Evolutionary conservation across 2,113 vertebrate genomes (phyloP).

Genomic region (Engystomops pustulosus): DNA sequence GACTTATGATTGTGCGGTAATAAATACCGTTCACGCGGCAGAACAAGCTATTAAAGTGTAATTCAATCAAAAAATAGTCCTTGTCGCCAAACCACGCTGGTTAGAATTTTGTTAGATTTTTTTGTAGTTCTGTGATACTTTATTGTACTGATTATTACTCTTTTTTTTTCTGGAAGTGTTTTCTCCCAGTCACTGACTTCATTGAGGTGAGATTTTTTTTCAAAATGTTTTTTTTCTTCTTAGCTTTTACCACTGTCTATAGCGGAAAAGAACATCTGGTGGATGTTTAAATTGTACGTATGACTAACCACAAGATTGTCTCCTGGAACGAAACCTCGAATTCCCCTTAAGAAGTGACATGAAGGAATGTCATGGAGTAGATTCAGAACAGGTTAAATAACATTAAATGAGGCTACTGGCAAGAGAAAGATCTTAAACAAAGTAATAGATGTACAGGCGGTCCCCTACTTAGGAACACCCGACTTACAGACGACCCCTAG

Average conservation of each 20-base stretch:
- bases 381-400: slow-evolving; percentile 60
- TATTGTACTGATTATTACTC: slow-evolving; percentile 30
- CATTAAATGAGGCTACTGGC: too few relatives aligned
- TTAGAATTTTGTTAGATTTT: slow-evolving; percentile 52
- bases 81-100: slow-evolving; percentile 31
- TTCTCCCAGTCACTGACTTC: slow-evolving; percentile 4
- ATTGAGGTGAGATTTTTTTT: slow-evolving; percentile 46
- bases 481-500: too few relatives aligned
- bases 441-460: too few relatives aligned
- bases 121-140: slow-evolving; percentile 3
- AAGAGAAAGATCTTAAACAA: too few relatives aligned
- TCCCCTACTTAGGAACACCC: too few relatives aligned
- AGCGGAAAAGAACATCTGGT: slow-evolving; percentile 69
- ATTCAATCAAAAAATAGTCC: slow-evolving; percentile 12
- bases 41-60: slow-evolving; percentile 35
- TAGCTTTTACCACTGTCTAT: slow-evolving; percentile 66
- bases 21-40: slow-evolving; percentile 28
- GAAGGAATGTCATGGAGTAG: slow-evolving; percentile 67
- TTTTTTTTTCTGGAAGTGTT: slow-evolving; percentile 40
- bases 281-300: slow-evolving; percentile 67
- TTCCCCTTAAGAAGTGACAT: slow-evolving; percentile 65
- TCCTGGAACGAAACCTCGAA: slow-evolving; percentile 59
- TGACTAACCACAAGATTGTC: slow-evolving; percentile 63
- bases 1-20: background rate
- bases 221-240: slow-evolving; percentile 24